Evolutionary conservation across 2,888 invertebrate species (phyloP), one percentile per base, ranked within the genome.

Genomic region (Leistus spinibarbis): DNA sequence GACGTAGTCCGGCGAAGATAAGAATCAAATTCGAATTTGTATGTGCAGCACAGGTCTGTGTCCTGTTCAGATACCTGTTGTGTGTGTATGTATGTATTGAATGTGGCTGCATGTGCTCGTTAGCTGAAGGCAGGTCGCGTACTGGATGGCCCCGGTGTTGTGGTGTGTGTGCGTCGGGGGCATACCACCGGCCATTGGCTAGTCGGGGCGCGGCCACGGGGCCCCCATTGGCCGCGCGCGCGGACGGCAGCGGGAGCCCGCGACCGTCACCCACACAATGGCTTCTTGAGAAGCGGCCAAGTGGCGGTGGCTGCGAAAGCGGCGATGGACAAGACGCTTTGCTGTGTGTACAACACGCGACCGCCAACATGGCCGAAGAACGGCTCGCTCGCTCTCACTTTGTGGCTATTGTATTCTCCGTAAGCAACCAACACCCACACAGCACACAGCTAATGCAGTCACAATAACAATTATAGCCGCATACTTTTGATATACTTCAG

Each of bases 111-210:
- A 60, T 22, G 22, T 60, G 60, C 22, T 19, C 19, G 60, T 60
- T 60, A 19, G 60, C 60, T 60, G 60, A 60, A 60, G 60, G 60
- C 60, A 60, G 60, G 60, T 60, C 60, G 60, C 60, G 60, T 60
- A 60, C 60, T 64, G 64, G 64, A 23, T 16, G 24, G 22, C 16
- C 23, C 22, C 20, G 16, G 27, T 64, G 24, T 16, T 64, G 64
- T 20, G 20, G 57, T 57, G 57, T 57, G n/a, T 57, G 57, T 57
- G 57, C 4, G 24, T 20, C 63, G 74, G 74, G 74, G 74, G 74
- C 68, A 74, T 19, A 74, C 74, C 74, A 68, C 68, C 56, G 69
- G 75, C 75, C 75, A 75, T 75, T 75, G 75, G 75, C 73, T 67
- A 40, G 73, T 40, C 66, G 72, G 62, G 73, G 73, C 66, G 73